Evolutionary conservation across 2,888 invertebrate species (phyloP), one percentile per base, ranked within the genome.

Genomic region (Galerucella nymphaeae): DNA sequence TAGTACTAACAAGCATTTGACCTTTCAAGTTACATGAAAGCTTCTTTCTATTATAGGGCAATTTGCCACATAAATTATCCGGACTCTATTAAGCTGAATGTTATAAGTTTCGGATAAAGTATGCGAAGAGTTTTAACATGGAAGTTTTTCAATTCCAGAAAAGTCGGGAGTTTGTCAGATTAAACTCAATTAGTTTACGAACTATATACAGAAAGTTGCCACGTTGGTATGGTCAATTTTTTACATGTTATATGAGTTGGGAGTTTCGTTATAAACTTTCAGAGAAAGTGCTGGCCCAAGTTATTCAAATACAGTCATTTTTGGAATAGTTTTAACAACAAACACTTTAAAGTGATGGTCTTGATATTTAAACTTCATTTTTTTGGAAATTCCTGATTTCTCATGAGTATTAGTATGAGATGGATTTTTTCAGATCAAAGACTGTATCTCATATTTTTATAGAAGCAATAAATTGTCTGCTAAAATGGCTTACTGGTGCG

Each of bases 381-480:
- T 9, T 38, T 0, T 8, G 9, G 45, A 45, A 45, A 13, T 45
- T 4, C 45, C 45, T 48, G 48, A n/a, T 48, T 48, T 14, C 14
- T 48, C 48, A n/a, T 8, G 48, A 48, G 45, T 38, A 38, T 38
- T 38, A 38, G 30, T 9, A 38, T 38, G 30, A 38, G 30, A 45
- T 45, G 50, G 2, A 50, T 58, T 58, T 23, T 20, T 58, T 13
- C 10, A 58, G n/a, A 57, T 59, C 58, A 58, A 14, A 58, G 20
- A 58, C 14, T 38, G 58, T 23, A 58, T 58, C 59, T 30, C 38
- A 59, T 59, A 38, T 59, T 38, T 59, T 59, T 30, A 38, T 38
- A n/a, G 14, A 38, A 59, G 59, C 38, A 30, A 59, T 59, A 38
- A 59, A 59, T 59, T 59, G 30, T 59, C 59, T 14, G 9, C 59